A percentile compares a stretch with the other conserved stretches of the same genome.
Evolutionary conservation across 2,888 invertebrate species (phyloP).

Genomic region (Dolichomitus sp.): DNA sequence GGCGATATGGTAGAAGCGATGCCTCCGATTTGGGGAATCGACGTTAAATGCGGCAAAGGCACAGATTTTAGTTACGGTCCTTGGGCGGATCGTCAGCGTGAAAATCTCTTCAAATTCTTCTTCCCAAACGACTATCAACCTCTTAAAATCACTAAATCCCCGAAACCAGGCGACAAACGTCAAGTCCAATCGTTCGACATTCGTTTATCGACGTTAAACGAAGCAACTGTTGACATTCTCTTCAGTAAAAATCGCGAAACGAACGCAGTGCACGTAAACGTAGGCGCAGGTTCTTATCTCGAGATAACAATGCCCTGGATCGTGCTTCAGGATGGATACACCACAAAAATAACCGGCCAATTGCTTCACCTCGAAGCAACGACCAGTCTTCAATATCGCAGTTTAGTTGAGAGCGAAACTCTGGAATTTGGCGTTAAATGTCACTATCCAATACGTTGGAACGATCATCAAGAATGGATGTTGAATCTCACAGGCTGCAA

Average conservation of each 20-base stretch:
- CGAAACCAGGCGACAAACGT: conserved; percentile 95
- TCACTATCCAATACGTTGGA: conserved; percentile 98
- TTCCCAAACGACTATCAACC: conserved; percentile 96
- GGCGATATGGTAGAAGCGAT: conserved; percentile 97
- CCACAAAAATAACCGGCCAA: conserved; percentile 97
- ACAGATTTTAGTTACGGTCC: conserved; percentile 99
- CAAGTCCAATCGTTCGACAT: conserved; percentile 97
- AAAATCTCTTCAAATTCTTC: conserved; percentile 98
- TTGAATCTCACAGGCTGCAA: conserved; percentile 97
- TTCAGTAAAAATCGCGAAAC: conserved; percentile 99
- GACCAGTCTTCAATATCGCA: conserved; percentile 97
- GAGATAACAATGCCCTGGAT: conserved; percentile 99
- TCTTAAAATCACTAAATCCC: conserved; percentile 92
- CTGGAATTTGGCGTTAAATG: conserved; percentile 96
- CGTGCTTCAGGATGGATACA: conserved; percentile 94
- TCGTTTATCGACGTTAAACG: conserved; percentile 95
- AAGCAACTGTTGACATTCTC: conserved; percentile 97
- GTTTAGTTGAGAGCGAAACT: conserved; percentile 97
- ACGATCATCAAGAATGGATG: conserved; percentile 98
- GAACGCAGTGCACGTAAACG: conserved; percentile 98
- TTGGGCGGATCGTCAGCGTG: conserved; percentile 99
- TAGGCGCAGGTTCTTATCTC: conserved; percentile 97
- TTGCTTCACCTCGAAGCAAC: conserved; percentile 97
- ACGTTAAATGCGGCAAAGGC: conserved; percentile 97
- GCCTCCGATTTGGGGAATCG: conserved; percentile 98